Base-by-base conservation (phyloP, 2,888 invertebrate genomes). In the Heliothis peltigera region DNA sequence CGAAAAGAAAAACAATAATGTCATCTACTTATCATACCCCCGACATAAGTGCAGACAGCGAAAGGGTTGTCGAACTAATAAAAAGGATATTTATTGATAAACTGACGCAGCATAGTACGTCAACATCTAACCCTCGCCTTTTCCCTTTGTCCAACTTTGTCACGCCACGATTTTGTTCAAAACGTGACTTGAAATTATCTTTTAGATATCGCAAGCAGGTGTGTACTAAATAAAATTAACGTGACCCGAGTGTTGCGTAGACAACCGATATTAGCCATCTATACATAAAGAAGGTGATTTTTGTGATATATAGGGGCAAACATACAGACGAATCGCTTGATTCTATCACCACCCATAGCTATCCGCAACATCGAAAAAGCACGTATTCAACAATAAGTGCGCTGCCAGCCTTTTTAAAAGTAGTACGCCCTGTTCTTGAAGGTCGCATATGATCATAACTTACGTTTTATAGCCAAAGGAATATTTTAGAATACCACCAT, bases 161-260 rank as follows among this genome's bases (percentile, higher is more conserved):
- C 44, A 49, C 49, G 8, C 15, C 43, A 55, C 12, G n/a, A 72
- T 64, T 65, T 49, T 19, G 44, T 22, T 15, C 17, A 22, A 54
- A 54, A 49, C 54, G 28, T 64, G 48, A 72, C 22, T 54, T 43
- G n/a, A 54, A 71, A 22, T 64, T 44, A 72, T 64, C 39, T 35
- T 8, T 35, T 43, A 25, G 35, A 39, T 70, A 32, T 66, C 44
- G 49, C 28, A 46, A 42, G 32, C 17, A 42, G 22, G 22, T 48
- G 25, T 53, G 19, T 52, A 47, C 32, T 1, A 61, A 17, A 12
- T 8, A 12, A 39, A 25, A 49, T 48, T 22, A n/a, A 18, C 28
- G 12, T 25, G 49, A 28, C 48, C 12, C n/a, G 22, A 58, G 42
- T 67, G 22, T 67, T 49, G 35, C 43, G 46, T 12, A 22, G 47